A percentile compares a stretch with the other conserved stretches of the same genome.
These are phyloP conservation scores for Lytechinus pictus DNA, from an alignment of 35 echinoderm and acorn worm species.

Conservation along the genomic window DNA sequence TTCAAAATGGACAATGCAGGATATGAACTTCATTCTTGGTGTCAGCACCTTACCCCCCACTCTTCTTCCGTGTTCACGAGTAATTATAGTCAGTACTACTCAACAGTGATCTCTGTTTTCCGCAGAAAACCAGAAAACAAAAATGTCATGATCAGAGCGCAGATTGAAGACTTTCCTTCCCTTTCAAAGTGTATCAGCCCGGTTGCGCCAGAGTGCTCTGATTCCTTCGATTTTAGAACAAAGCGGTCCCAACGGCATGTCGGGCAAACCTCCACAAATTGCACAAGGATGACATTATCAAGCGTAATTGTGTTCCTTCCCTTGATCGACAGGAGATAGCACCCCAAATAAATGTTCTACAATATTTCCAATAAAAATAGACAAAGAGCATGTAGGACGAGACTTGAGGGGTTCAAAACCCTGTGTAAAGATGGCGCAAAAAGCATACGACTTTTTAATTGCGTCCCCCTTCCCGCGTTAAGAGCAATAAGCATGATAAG, in stretches of 20 bases:
- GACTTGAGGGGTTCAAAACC: neutral
- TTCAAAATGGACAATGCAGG: slow-evolving; percentile 48
- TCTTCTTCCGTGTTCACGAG: slow-evolving; percentile 39
- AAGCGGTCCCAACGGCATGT: neutral
- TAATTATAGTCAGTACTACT: slow-evolving; percentile 28
- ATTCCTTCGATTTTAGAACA: neutral
- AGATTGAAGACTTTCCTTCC: slow-evolving; percentile 11
- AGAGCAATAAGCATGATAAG: neutral
- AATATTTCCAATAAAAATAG: neutral
- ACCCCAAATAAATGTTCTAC: neutral
- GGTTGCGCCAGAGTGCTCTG: neutral
- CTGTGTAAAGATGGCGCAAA: neutral
- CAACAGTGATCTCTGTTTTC: slow-evolving; percentile 15
- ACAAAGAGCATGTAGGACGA: neutral
- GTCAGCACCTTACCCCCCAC: slow-evolving; percentile 32
- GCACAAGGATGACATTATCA: neutral
- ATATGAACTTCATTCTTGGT: slow-evolving; percentile 32
- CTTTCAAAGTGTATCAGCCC: neutral
- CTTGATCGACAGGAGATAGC: neutral
- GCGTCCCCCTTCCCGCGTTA: slow-evolving; percentile 5
- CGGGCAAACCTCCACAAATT: neutral
- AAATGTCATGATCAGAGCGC: slow-evolving; percentile 17
- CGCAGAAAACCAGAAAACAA: slow-evolving; percentile 18
- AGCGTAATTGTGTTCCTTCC: neutral
- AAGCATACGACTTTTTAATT: neutral